These are phyloP conservation scores for Hypanus sabinus DNA, from an alignment of 2,113 vertebrate genomes.

Conservation along the genomic window DNA sequence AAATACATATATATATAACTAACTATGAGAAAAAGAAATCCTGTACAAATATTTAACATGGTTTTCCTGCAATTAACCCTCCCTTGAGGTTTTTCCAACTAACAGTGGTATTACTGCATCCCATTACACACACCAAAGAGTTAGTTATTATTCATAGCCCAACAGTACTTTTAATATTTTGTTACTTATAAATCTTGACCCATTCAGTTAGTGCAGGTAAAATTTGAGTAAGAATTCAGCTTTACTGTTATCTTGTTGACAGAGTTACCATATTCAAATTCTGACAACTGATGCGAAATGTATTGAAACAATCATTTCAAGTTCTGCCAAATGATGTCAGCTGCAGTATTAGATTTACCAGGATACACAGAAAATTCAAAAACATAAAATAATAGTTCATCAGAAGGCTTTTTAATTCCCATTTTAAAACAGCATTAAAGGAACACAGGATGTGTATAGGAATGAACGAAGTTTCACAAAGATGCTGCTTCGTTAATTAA, in stretches of 20 bases:
- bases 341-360: conserved; percentile 1
- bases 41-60: conserved; percentile 91
- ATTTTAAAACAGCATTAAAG: conserved; percentile 4
- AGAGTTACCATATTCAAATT: not conserved
- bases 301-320: not conserved
- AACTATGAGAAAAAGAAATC: conserved; percentile 83
- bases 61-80: conserved; percentile 99
- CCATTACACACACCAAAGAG: conserved; percentile 89
- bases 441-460: not conserved
- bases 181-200: not conserved
- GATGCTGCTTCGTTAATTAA: not conserved
- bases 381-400: not conserved
- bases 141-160: conserved; percentile 52
- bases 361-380: not conserved
- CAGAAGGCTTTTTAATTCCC: not conserved
- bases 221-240: not conserved
- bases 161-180: not conserved
- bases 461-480: not conserved
- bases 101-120: conserved; percentile 93
- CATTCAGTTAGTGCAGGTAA: not conserved
- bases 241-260: not conserved
- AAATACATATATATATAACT: too few relatives aligned
- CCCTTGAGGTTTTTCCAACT: conserved; percentile 95
- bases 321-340: not conserved
- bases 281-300: not conserved